Evolutionary conservation across 2,113 vertebrate species (phyloP).

Genomic region (Oreochromis spilurus): DNA sequence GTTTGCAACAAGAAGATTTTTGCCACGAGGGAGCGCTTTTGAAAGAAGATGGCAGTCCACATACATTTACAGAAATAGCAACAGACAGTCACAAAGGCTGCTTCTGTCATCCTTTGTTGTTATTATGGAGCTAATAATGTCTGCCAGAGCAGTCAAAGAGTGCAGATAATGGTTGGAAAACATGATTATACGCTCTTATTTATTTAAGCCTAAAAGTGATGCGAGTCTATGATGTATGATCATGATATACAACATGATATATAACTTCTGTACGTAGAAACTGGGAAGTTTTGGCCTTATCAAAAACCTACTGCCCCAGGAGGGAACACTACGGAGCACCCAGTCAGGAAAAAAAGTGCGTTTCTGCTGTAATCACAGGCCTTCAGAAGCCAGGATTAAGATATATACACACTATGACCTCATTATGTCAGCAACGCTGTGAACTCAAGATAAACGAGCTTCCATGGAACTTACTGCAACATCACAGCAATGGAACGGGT

Average conservation of each 20-base stretch:
- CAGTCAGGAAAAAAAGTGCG: neutral
- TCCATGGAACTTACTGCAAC: slow-evolving; percentile 37
- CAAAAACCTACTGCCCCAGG: neutral
- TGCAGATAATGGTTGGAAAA: neutral
- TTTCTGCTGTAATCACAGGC: slow-evolving; percentile 24
- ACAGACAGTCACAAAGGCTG: neutral
- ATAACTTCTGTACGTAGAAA: neutral
- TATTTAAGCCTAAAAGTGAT: neutral
- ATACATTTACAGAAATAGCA: neutral
- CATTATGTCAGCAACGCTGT: slow-evolving; percentile 56
- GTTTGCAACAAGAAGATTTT: neutral
- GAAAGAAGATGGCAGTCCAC: neutral
- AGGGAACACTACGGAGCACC: neutral
- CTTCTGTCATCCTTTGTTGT: neutral
- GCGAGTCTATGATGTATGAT: neutral
- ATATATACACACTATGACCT: slow-evolving; percentile 48
- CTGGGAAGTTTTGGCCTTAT: neutral
- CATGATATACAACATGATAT: neutral
- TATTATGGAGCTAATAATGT: neutral
- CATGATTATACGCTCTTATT: neutral
- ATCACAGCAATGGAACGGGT: slow-evolving; percentile 7
- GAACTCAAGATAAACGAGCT: slow-evolving; percentile 49
- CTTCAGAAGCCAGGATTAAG: slow-evolving; percentile 34
- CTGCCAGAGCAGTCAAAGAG: neutral
- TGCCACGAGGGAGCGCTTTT: neutral